These are phyloP conservation scores for Caenorhabditis becei DNA, from an alignment of 2,888 invertebrate genomes.

Conservation along the genomic window DNA sequence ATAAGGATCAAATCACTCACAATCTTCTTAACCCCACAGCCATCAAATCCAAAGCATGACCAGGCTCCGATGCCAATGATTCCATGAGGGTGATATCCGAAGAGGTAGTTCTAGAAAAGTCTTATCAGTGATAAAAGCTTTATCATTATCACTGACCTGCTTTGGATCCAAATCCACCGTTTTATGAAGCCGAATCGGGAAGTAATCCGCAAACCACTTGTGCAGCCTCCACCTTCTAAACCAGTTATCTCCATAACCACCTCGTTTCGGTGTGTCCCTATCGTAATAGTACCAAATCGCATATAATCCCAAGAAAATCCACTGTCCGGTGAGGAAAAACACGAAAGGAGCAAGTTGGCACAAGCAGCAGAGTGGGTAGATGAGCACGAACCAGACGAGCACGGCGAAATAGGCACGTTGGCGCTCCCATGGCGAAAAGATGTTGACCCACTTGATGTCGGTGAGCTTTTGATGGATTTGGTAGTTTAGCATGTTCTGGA, in stretches of 20 bases:
- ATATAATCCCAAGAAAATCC: conserved; percentile 59
- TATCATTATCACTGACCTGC: conserved; percentile 50
- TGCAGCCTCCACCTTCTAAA: conserved; percentile 84
- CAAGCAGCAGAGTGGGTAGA: conserved; percentile 62
- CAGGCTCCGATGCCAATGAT: conserved; percentile 89
- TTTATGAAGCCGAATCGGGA: conserved; percentile 90
- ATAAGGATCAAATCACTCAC: too few relatives aligned
- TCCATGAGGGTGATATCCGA: conserved; percentile 93
- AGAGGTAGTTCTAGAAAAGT: conserved; percentile 69
- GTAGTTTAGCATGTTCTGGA: conserved; percentile 51
- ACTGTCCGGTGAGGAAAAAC: conserved; percentile 65
- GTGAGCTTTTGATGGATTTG: conserved; percentile 37
- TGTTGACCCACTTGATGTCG: conserved; percentile 54
- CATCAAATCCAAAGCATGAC: conserved; percentile 88
- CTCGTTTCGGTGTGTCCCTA: conserved; percentile 55
- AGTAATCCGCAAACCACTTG: conserved; percentile 89
- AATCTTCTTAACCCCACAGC: conserved; percentile 82
- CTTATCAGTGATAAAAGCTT: background rate
- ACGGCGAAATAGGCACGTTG: conserved; percentile 55
- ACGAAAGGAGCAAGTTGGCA: conserved; percentile 60
- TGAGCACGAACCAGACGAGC: conserved; percentile 57
- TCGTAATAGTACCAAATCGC: conserved; percentile 64
- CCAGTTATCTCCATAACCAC: conserved; percentile 61
- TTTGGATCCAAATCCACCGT: conserved; percentile 86
- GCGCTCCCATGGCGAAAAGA: conserved; percentile 57